Conservation (phyloP, 2,113 vertebrate species). For the Dicerorhinus sumatrensis region DNA sequence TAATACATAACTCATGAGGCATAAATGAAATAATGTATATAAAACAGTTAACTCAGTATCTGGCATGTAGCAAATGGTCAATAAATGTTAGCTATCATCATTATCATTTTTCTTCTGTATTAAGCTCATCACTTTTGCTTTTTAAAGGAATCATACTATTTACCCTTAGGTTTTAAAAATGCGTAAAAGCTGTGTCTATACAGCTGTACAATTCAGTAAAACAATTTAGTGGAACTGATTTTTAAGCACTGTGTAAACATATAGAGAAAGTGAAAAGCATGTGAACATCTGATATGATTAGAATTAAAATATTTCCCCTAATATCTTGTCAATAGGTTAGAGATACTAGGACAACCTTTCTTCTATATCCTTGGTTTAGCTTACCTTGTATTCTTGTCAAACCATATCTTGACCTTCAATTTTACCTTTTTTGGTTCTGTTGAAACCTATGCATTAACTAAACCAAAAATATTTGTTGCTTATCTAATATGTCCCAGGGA, state of each 20-base stretch:
- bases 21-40: constrained; percentile 9
- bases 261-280: not conserved
- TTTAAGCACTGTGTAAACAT: not conserved
- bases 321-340: not conserved
- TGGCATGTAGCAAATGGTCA: not conserved
- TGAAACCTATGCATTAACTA: not conserved
- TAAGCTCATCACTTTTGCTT: not conserved
- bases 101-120: not conserved
- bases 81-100: not conserved
- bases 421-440: not conserved
- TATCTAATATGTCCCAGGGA: not conserved
- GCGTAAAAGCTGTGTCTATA: not conserved
- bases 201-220: not conserved
- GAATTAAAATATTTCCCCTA: constrained; percentile 41
- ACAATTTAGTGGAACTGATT: not conserved
- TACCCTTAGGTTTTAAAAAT: not conserved
- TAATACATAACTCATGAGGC: not conserved
- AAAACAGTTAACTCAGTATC: constrained; percentile 16
- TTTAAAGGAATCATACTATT: not conserved
- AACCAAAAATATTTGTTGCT: not conserved
- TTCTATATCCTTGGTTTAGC: constrained; percentile 27
- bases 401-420: not conserved
- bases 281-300: not conserved
- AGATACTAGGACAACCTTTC: not conserved
- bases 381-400: not conserved